phyloP scores from a whole-genome alignment of 1,140 invertebrate genomes.

The Ectropis grisescens region DNA sequence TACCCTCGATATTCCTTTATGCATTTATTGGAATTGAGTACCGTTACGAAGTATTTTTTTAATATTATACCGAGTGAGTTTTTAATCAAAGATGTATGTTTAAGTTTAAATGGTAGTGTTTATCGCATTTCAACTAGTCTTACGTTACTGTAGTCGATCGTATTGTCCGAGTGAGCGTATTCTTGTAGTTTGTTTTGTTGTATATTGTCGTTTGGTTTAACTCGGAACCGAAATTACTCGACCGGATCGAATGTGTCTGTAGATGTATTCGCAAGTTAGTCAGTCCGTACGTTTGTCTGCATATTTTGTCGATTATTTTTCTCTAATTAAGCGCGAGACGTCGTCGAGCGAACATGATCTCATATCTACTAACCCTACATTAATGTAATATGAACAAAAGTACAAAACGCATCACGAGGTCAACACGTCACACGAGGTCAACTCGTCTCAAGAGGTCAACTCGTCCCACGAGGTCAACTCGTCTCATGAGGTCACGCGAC shows the following conservation, averaged over 20 bases:
- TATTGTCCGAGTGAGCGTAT: conserved; percentile 49
- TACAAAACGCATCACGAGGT: conserved; percentile 47
- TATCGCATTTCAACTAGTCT: conserved; percentile 69
- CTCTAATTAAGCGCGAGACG: conserved; percentile 55
- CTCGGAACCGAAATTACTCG: no score
- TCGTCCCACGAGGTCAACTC: no score
- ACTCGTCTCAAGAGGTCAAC: no score
- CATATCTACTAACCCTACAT: conserved; percentile 63
- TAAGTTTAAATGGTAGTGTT: conserved; percentile 63
- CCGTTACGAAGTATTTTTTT: conserved; percentile 37
- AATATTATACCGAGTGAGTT: conserved; percentile 55
- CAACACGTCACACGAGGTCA: no score
- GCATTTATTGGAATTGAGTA: conserved; percentile 57
- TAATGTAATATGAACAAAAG: conserved; percentile 60
- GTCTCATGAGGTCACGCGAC: no score
- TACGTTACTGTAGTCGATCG: conserved; percentile 60
- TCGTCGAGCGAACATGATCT: conserved; percentile 57
- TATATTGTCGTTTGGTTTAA: conserved; percentile 59
- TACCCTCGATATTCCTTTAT: conserved; percentile 34
- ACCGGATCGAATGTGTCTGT: conserved; percentile 32
- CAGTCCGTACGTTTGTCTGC: no score
- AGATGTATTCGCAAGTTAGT: conserved; percentile 66
- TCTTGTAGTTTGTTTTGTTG: conserved; percentile 48
- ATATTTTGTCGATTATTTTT: conserved; percentile 58
- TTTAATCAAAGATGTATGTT: conserved; percentile 66